These are phyloP conservation scores for Linepithema humile DNA, from an alignment of 1,140 invertebrate species.

Conservation along the genomic window DNA sequence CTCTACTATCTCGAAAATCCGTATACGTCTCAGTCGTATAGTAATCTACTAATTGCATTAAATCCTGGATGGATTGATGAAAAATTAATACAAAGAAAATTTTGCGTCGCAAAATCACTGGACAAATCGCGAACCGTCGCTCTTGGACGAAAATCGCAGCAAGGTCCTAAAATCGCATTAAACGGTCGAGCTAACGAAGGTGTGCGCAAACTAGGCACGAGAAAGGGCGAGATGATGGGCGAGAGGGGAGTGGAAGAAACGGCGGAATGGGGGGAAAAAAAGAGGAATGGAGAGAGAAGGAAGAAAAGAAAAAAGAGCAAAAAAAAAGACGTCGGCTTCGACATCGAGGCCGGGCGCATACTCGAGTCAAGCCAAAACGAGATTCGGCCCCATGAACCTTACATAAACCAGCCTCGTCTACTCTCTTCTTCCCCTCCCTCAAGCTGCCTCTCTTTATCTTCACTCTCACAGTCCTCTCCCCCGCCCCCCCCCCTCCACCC, in stretches of 20 bases:
- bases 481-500: background rate
- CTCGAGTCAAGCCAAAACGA: slow-evolving; percentile 66
- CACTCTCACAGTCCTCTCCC: slow-evolving; percentile 8
- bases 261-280: slow-evolving; percentile 12
- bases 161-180: slow-evolving; percentile 67
- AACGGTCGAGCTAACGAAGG: slow-evolving; percentile 66
- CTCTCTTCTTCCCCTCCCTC: slow-evolving; percentile 39
- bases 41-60: too few relatives aligned
- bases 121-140: slow-evolving; percentile 19
- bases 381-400: slow-evolving; percentile 64
- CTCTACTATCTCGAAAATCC: background rate
- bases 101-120: slow-evolving; percentile 11
- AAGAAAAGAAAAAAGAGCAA: background rate
- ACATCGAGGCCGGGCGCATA: slow-evolving; percentile 55
- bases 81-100: background rate
- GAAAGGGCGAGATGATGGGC: slow-evolving; percentile 10
- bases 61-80: background rate
- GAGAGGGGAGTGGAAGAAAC: background rate
- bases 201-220: slow-evolving; percentile 60
- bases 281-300: background rate
- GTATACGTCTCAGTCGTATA: background rate
- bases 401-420: slow-evolving; percentile 61
- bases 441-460: slow-evolving; percentile 62
- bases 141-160: slow-evolving; percentile 60
- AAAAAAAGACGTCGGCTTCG: slow-evolving; percentile 54